phyloP scores from a whole-genome alignment of 2,113 vertebrate genomes.

The Sebastes fasciatus region DNA sequence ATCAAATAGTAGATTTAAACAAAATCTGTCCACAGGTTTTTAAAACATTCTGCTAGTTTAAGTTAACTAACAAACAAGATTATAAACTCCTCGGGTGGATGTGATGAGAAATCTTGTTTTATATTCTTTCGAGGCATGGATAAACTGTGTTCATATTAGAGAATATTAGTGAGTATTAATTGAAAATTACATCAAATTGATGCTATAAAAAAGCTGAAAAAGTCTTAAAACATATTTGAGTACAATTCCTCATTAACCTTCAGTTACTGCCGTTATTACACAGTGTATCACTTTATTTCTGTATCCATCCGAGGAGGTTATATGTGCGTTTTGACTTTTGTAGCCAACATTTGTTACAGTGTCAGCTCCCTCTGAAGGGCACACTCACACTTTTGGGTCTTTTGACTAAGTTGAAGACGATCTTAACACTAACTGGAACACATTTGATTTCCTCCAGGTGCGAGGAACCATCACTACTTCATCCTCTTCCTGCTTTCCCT shows the following conservation, averaged over 20 bases:
- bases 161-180: background rate
- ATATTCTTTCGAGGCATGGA: background rate
- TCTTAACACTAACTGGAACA: background rate
- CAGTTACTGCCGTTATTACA: background rate
- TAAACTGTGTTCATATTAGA: background rate
- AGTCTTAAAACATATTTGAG: background rate
- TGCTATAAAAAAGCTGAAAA: background rate
- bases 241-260: background rate
- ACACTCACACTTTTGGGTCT: background rate
- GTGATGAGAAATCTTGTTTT: background rate
- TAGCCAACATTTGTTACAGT: background rate
- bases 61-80: background rate
- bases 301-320: too few relatives aligned
- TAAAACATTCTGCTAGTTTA: background rate
- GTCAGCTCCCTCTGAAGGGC: background rate
- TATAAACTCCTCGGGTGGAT: background rate
- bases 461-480: constrained; percentile 93
- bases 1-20: background rate
- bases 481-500: constrained; percentile 89
- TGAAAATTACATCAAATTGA: background rate
- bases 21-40: background rate
- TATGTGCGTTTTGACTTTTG: background rate
- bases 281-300: too few relatives aligned
- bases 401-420: background rate
- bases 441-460: constrained; percentile 78